Conservation (phyloP, 2,888 invertebrate species). For the Philaethria dido region DNA sequence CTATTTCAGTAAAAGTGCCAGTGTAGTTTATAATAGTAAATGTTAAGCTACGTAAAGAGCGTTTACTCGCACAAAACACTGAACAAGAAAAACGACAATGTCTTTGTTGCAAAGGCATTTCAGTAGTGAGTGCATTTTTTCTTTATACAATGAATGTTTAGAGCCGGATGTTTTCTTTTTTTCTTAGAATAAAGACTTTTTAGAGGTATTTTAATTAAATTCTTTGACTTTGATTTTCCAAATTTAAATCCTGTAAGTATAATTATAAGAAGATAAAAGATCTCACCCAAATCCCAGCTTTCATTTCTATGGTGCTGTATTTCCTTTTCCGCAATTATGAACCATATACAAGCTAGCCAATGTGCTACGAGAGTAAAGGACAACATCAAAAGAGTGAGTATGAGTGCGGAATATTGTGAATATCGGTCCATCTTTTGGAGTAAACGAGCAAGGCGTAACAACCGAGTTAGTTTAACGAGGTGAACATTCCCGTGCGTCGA, state of each 20-base stretch:
- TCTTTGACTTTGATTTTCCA: no score
- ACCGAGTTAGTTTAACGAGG: constrained; percentile 95
- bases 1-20: neutral
- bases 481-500: constrained; percentile 91
- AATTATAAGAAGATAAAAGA: neutral
- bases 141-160: neutral
- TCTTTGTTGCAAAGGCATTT: constrained; percentile 6
- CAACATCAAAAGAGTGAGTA: constrained; percentile 96
- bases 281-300: constrained; percentile 93
- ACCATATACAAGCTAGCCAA: constrained; percentile 99
- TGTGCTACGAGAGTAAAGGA: constrained; percentile 97
- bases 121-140: constrained; percentile 8
- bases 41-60: neutral
- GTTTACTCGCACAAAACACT: constrained; percentile 3
- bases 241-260: neutral
- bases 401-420: constrained; percentile 97
- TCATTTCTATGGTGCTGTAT: constrained; percentile 88
- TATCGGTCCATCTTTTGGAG: constrained; percentile 98
- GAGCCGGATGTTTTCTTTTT: neutral
- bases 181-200: neutral
- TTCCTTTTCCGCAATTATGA: constrained; percentile 96
- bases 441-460: constrained; percentile 93
- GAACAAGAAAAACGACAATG: neutral
- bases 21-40: constrained; percentile 1
- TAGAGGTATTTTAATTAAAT: no score